Percentiles rank a stretch among this genome's conserved stretches.
Conservation (phyloP, 1,140 invertebrate species). For the Trialeurodes vaporariorum region DNA sequence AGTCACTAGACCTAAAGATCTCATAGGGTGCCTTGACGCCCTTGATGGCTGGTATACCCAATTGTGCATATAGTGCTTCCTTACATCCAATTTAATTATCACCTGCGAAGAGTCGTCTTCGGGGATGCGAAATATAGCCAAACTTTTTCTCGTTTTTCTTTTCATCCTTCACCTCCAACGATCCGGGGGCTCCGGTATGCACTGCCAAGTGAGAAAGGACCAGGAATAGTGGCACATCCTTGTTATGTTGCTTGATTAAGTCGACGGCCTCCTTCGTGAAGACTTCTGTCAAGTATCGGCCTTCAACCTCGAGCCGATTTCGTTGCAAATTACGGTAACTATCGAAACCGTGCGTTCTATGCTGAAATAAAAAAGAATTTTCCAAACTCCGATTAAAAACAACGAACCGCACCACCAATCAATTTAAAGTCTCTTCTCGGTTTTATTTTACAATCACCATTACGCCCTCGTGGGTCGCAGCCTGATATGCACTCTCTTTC, state of each 20-base stretch:
- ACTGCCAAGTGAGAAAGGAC: slow-evolving; percentile 46
- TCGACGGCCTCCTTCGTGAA: slow-evolving; percentile 42
- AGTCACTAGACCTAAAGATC: too few relatives aligned
- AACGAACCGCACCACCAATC: too few relatives aligned
- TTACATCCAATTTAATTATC: neutral
- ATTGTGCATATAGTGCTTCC: too few relatives aligned
- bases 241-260: slow-evolving; percentile 41
- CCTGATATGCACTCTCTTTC: too few relatives aligned
- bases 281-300: slow-evolving; percentile 43
- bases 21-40: too few relatives aligned
- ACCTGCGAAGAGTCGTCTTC: slow-evolving; percentile 45
- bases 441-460: too few relatives aligned
- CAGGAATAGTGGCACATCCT: slow-evolving; percentile 41
- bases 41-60: too few relatives aligned
- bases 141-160: slow-evolving; percentile 42
- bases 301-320: slow-evolving; percentile 34
- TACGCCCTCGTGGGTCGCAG: too few relatives aligned
- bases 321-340: slow-evolving; percentile 20
- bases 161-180: slow-evolving; percentile 42
- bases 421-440: too few relatives aligned
- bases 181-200: slow-evolving; percentile 35
- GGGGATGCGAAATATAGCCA: slow-evolving; percentile 40
- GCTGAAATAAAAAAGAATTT: too few relatives aligned
- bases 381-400: too few relatives aligned
- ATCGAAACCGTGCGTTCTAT: neutral